Conservation (phyloP, 2,113 vertebrate genomes). For the Bucco capensis region DNA sequence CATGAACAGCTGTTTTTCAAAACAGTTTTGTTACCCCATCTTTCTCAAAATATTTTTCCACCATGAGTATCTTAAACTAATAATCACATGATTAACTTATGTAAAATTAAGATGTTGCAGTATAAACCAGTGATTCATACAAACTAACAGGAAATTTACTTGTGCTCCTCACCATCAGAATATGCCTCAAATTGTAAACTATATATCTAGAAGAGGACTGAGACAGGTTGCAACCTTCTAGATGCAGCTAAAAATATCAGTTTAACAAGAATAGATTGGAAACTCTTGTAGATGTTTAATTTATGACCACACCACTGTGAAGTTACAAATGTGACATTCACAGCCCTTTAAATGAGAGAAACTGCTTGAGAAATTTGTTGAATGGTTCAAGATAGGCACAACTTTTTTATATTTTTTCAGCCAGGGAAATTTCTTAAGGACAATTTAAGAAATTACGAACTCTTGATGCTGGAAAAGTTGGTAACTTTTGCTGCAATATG, state of each 20-base stretch:
- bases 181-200: neutral
- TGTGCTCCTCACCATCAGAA: neutral
- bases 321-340: slow-evolving; percentile 17
- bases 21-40: neutral
- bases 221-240: neutral
- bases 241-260: neutral
- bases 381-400: neutral
- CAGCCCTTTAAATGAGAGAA: neutral
- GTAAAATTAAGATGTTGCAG: slow-evolving; percentile 17
- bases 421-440: neutral
- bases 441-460: neutral
- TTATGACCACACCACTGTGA: neutral
- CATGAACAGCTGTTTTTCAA: neutral
- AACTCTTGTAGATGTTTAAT: slow-evolving; percentile 5
- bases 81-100: slow-evolving; percentile 16
- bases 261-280: slow-evolving; percentile 3
- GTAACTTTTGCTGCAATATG: neutral
- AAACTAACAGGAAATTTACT: slow-evolving; percentile 15
- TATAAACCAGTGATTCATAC: neutral
- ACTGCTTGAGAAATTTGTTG: neutral
- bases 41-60: slow-evolving; percentile 9
- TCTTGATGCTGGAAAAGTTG: neutral
- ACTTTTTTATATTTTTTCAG: neutral
- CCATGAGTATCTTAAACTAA: slow-evolving; percentile 2
- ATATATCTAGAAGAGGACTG: neutral